Conservation (phyloP, 2,797 vertebrate genomes). For the Melanotaenia parkinsoni region DNA sequence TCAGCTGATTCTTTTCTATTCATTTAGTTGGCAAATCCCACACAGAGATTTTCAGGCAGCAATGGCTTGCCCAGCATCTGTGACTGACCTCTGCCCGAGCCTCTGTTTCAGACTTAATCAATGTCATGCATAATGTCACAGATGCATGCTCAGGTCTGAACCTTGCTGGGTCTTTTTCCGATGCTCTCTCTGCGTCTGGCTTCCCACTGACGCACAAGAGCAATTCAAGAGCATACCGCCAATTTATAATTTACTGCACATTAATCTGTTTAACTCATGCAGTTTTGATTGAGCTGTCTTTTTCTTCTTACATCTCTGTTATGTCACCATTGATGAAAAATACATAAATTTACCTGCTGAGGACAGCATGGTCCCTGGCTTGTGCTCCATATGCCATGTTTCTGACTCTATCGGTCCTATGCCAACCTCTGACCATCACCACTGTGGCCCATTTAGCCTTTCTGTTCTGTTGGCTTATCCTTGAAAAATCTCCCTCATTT, state of each 20-base stretch:
- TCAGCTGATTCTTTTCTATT: too few relatives aligned
- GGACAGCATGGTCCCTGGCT: not conserved
- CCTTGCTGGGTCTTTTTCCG: not conserved
- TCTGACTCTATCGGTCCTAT: too few relatives aligned
- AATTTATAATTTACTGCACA: not conserved
- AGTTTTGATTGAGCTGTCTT: not conserved
- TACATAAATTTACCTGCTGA: not conserved
- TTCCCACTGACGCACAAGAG: too few relatives aligned
- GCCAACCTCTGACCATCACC: too few relatives aligned
- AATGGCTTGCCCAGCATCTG: not conserved
- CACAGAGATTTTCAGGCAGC: not conserved
- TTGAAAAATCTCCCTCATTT: too few relatives aligned
- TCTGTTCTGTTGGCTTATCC: too few relatives aligned
- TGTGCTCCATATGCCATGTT: not conserved
- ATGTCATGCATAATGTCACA: not conserved
- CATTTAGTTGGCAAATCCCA: too few relatives aligned
- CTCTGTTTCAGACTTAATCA: not conserved
- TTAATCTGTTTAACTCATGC: not conserved
- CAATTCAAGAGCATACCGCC: too few relatives aligned
- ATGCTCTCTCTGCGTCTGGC: not conserved
- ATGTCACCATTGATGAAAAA: not conserved
- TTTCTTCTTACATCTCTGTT: not conserved
- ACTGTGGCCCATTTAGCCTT: too few relatives aligned
- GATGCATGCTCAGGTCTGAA: not conserved
- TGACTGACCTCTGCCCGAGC: not conserved